phyloP scores from a whole-genome alignment of 2,797 vertebrate species.

The Mormyrops boulengeri region DNA sequence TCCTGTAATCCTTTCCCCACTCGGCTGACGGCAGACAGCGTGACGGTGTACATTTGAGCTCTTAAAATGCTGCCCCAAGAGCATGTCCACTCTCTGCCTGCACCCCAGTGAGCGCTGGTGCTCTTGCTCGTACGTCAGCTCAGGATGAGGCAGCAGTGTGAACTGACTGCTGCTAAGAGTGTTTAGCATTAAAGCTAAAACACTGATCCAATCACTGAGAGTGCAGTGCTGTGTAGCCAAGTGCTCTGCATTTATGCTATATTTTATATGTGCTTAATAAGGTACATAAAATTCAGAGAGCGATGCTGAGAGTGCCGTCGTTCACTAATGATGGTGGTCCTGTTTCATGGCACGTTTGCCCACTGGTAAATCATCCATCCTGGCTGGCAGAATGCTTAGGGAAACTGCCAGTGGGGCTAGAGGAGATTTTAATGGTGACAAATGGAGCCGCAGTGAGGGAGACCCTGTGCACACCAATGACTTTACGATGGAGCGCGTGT shows the following conservation, averaged over 20 bases:
- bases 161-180: not conserved
- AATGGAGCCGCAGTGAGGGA: not conserved
- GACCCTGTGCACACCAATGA: not conserved
- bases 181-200: not conserved
- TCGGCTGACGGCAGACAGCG: not conserved
- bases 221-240: not conserved
- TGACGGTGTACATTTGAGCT: not conserved
- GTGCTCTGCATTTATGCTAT: not conserved
- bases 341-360: slow-evolving; percentile 2
- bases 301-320: not conserved
- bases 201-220: not conserved
- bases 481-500: not conserved
- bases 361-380: not conserved
- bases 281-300: not conserved
- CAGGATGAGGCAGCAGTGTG: not conserved
- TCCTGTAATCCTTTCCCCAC: not conserved
- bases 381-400: not conserved
- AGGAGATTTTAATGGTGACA: slow-evolving; percentile 25
- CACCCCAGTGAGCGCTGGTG: not conserved
- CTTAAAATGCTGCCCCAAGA: not conserved
- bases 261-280: slow-evolving; percentile 4
- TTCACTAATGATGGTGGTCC: slow-evolving; percentile 8
- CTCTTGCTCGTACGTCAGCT: not conserved
- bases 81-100: not conserved
- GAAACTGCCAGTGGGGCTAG: slow-evolving; percentile 1